These are phyloP conservation scores for Ammospiza nelsoni DNA, from an alignment of 2,113 vertebrate species.

Conservation along the genomic window DNA sequence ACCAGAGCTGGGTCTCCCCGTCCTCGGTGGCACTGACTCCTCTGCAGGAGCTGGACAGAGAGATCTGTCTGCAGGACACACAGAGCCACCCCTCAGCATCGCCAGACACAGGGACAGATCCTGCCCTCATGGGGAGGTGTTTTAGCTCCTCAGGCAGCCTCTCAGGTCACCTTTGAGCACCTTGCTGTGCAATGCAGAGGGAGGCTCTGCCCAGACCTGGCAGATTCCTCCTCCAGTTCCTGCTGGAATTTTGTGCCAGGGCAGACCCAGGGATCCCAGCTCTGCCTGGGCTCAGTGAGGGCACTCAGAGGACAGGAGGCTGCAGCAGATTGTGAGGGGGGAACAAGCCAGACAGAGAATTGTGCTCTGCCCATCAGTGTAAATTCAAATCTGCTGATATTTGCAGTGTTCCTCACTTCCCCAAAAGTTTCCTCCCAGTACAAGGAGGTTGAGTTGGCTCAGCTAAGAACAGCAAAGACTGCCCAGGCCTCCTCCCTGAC, in stretches of 20 bases:
- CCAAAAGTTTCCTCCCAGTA: not conserved
- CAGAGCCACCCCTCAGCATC: not conserved
- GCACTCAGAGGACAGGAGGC: fast-evolving
- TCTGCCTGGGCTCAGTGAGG: not conserved
- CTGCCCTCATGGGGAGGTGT: fast-evolving
- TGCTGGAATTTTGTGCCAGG: not conserved
- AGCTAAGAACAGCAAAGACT: not conserved
- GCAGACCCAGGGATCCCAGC: not conserved
- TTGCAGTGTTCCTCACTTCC: not conserved
- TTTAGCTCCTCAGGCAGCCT: not conserved
- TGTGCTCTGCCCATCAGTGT: not conserved
- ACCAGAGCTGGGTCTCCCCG: not conserved
- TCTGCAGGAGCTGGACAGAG: not conserved
- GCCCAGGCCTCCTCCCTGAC: not conserved
- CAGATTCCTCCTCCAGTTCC: not conserved
- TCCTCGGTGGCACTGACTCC: not conserved
- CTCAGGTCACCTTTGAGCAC: not conserved
- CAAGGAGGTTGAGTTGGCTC: fast-evolving
- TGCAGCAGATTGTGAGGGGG: not conserved
- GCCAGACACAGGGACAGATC: not conserved
- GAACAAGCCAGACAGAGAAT: not conserved
- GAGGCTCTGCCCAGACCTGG: not conserved
- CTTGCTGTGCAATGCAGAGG: not conserved
- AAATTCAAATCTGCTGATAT: not conserved
- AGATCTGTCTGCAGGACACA: not conserved